Evolutionary conservation across 1,140 invertebrate genomes (phyloP), one percentile per base, ranked within the genome.

Genomic region (Tigriopus japonicus): DNA sequence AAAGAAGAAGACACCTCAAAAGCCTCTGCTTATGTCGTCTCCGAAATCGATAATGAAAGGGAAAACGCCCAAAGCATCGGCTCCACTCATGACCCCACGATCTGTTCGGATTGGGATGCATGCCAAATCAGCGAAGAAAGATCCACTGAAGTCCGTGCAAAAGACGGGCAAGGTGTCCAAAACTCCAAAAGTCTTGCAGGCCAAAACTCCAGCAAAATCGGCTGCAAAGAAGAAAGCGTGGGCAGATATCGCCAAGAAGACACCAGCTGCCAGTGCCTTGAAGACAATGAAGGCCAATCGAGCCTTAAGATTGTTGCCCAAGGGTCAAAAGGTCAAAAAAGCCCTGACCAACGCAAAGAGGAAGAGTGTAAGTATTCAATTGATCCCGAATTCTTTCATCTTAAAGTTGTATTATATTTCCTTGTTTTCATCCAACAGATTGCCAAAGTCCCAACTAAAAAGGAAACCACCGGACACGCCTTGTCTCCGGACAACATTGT

Each of bases 401-500:
- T 35, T 5, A 35, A 35, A 35, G 3, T 35, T 35, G 3, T 35
- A n/a, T n/a, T n/a, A n/a, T 35, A 35, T 35, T 35, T 35, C 3
- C 3, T 35, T 35, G 3, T 35, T 35, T 21, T 51, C 15, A 51
- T 7, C 7, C 2, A 51, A 5, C 10, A 17, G 15, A 51, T 21
- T 3, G 21, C 15, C 15, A 51, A 51, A 51, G 10, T 51, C 7
- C 15, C 45, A 10, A 17, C 45, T 51, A 51, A 51, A 5, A 10
- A 3, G 9, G 28, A 35, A 35, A 67, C 67, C 9, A 72, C 71
- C 45, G 72, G 72, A 7, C 72, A 73, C 68, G 67, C 65, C 35
- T 65, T 69, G 41, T 72, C 71, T 6, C 72, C 72, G 35, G 67
- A 63, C 14, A 70, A 70, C 12, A 63, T 72, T 43, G 59, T 72